Evolutionary conservation across 1,140 invertebrate genomes (phyloP).

Genomic region (Microplitis mediator): DNA sequence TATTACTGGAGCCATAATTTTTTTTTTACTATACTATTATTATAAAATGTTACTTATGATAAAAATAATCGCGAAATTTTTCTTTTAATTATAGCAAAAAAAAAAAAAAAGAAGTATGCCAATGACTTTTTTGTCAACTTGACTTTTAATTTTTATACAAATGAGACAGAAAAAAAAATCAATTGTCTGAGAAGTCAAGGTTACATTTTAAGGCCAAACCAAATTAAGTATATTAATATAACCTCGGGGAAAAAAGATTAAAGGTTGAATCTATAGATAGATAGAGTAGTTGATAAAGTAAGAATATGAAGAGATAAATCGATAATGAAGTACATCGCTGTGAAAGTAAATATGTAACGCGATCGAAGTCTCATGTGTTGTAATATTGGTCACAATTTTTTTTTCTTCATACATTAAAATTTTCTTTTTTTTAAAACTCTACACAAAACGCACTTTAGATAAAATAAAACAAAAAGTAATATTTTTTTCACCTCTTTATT

Average conservation of each 20-base stretch:
- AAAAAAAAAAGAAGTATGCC: too few relatives aligned
- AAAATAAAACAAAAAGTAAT: neutral
- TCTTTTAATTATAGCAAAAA: too few relatives aligned
- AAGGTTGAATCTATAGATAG: conserved; percentile 20
- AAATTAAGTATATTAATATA: conserved; percentile 17
- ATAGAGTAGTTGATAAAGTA: conserved; percentile 19
- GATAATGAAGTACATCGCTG: conserved; percentile 14
- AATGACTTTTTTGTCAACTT: too few relatives aligned
- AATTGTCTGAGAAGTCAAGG: neutral
- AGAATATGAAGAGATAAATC: conserved; percentile 21
- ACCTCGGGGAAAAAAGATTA: conserved; percentile 13
- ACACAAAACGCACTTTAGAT: too few relatives aligned
- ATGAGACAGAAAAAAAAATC: neutral
- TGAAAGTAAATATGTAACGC: conserved; percentile 9
- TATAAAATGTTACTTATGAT: too few relatives aligned
- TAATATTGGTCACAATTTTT: neutral
- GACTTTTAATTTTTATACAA: too few relatives aligned
- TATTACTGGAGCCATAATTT: too few relatives aligned
- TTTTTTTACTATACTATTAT: too few relatives aligned
- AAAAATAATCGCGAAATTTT: too few relatives aligned
- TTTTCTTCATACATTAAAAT: neutral
- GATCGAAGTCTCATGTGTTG: neutral
- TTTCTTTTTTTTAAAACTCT: too few relatives aligned
- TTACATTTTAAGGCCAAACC: conserved; percentile 5
- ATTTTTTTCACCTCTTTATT: neutral